Conservation (phyloP, 2,113 vertebrate genomes). For the Melozone crissalis region DNA sequence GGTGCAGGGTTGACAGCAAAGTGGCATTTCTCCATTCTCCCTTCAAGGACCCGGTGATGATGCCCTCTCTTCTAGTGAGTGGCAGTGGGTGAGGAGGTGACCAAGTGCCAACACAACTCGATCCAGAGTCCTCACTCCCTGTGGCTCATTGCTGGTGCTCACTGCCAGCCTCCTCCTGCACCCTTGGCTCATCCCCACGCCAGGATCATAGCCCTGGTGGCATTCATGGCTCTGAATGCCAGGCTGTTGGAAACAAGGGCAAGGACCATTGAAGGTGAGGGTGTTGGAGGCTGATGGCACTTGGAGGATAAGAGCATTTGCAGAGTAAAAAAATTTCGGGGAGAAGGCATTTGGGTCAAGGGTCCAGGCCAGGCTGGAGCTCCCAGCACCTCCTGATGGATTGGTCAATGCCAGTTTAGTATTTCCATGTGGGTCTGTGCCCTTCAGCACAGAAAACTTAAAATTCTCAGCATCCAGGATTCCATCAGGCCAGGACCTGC, state of each 20-base stretch:
- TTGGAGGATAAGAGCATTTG: too few species aligned
- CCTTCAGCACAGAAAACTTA: not conserved
- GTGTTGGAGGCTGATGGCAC: too few species aligned
- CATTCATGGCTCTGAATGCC: not conserved
- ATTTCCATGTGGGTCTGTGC: not conserved
- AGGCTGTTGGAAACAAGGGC: too few species aligned
- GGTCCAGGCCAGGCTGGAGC: not conserved
- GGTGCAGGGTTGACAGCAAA: not conserved
- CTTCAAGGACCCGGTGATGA: accelerated
- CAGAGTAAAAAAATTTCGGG: too few species aligned
- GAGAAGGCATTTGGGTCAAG: too few species aligned
- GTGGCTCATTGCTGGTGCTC: accelerated
- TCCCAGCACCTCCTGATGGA: not conserved
- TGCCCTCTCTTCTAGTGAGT: not conserved
- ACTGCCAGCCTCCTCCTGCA: accelerated
- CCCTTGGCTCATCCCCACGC: accelerated
- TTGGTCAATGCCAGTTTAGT: not conserved
- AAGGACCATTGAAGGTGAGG: too few species aligned
- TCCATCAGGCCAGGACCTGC: not conserved
- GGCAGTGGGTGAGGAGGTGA: slow-evolving; percentile 4
- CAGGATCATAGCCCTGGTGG: not conserved
- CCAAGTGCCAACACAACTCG: slow-evolving; percentile 55
- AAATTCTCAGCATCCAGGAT: not conserved
- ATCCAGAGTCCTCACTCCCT: not conserved
- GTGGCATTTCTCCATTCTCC: not conserved